Base-by-base conservation (phyloP, 2,797 vertebrate species). In the Danio kyathit region DNA sequence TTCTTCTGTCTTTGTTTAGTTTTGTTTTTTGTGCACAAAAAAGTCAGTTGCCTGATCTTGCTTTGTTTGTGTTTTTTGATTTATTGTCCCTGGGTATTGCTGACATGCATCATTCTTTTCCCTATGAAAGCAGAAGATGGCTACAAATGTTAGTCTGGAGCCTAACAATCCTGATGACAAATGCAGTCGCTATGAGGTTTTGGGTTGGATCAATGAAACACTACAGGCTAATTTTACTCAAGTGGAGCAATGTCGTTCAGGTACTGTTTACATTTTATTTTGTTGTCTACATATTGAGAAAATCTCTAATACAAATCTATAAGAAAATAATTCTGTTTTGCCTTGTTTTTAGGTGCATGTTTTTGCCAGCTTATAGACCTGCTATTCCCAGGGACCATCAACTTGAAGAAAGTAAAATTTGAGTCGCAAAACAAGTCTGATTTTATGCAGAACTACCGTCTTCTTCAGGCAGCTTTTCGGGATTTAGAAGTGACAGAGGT, bases 341-440 rank as follows among this genome's bases (percentile, higher is more conserved):
- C 51, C 19, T 71, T 6, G 13, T 40, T 49, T 71, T 38, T 80
- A 95, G 94, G 94, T 75, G 91, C 92, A 0, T 91, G 87, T 70
- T 89, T 92, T 82, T 95, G 94, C 87, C 94, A 95, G 88, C 54
- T 95, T 52, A 91, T 95, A 91, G 88, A 94, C 86, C 82, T 84
- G 29, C 84, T 91, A 14, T 81, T 91, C 51, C 93, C 93, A 4
- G 92, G 89, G 17, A 93, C 92, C 13, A 65, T 95, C 13, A 90
- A 94, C 83, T 61, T 95, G 82, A 87, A 83, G 54, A 85, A 89
- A 66, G 94, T 95, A 48, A 94, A 89, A 74, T 91, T 94, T 85
- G 89, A 92, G 72, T 89, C 90, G 5, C 56, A 89, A 51, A 63
- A 67, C 0, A 82, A 89, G 41, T 82, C 88, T 0, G 94, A 95